A percentile compares a stretch with the other conserved stretches of the same genome.
Evolutionary conservation across 1,140 invertebrate genomes (phyloP).

Genomic region (Dreissena polymorpha): DNA sequence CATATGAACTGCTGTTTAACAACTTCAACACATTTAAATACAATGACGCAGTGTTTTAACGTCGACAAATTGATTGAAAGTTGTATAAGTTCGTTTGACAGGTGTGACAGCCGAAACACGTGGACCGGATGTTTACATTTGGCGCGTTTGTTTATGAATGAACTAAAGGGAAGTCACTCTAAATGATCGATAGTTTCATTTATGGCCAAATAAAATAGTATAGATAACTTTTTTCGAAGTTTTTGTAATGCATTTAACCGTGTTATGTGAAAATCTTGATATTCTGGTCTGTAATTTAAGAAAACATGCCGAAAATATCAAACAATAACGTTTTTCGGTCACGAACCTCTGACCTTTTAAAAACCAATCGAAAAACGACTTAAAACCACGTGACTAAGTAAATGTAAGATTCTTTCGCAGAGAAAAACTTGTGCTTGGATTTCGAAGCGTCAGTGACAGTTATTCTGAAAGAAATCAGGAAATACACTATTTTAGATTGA

Average conservation of each 20-base stretch:
- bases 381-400: conserved; percentile 44
- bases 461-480: conserved; percentile 3
- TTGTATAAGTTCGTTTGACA: conserved; percentile 36
- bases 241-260: background rate
- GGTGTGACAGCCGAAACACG: conserved; percentile 47
- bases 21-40: too few relatives aligned
- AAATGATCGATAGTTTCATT: background rate
- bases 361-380: conserved; percentile 36
- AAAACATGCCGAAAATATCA: background rate
- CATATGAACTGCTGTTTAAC: too few relatives aligned
- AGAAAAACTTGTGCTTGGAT: conserved; percentile 32
- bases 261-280: background rate
- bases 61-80: too few relatives aligned
- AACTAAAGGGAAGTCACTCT: conserved; percentile 45
- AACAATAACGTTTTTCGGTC: conserved; percentile 46
- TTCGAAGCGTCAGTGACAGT: conserved; percentile 28
- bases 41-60: too few relatives aligned
- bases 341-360: conserved; percentile 31
- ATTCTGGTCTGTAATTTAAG: background rate
- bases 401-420: conserved; percentile 48
- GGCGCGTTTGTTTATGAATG: conserved; percentile 55
- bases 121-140: conserved; percentile 59
- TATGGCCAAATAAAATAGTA: background rate
- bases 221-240: background rate
- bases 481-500: background rate